Conservation (phyloP, 2,888 invertebrate genomes). For the Drosophila histrio region DNA sequence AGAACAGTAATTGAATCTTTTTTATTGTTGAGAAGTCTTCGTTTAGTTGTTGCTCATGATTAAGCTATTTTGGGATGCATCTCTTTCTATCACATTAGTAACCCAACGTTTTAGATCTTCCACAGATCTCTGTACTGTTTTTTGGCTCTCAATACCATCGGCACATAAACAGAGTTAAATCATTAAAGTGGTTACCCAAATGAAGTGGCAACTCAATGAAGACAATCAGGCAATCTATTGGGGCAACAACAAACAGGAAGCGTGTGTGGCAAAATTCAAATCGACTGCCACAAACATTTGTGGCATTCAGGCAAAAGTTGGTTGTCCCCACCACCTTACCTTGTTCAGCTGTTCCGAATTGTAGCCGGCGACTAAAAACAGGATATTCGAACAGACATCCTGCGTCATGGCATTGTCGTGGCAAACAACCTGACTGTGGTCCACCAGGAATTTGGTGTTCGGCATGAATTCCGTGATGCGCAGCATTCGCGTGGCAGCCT, state of each 20-base stretch:
- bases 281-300: slow-evolving; percentile 45
- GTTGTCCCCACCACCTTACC: slow-evolving; percentile 80
- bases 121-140: no score
- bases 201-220: slow-evolving; percentile 62
- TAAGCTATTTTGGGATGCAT: no score
- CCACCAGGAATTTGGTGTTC: slow-evolving; percentile 82
- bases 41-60: no score
- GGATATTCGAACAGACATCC: slow-evolving; percentile 86
- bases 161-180: not conserved
- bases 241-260: not conserved
- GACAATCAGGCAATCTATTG: slow-evolving; percentile 28
- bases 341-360: slow-evolving; percentile 86
- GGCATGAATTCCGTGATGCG: slow-evolving; percentile 84
- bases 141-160: not conserved
- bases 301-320: slow-evolving; percentile 22
- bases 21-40: no score
- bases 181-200: slow-evolving; percentile 38
- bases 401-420: slow-evolving; percentile 85
- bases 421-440: slow-evolving; percentile 84
- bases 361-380: slow-evolving; percentile 87
- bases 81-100: no score
- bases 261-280: slow-evolving; percentile 29
- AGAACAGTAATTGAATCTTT: no score
- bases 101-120: no score
- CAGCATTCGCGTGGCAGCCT: slow-evolving; percentile 83